Evolutionary conservation across 2,888 invertebrate genomes (phyloP).

Genomic region (Plagiodera versicolora): DNA sequence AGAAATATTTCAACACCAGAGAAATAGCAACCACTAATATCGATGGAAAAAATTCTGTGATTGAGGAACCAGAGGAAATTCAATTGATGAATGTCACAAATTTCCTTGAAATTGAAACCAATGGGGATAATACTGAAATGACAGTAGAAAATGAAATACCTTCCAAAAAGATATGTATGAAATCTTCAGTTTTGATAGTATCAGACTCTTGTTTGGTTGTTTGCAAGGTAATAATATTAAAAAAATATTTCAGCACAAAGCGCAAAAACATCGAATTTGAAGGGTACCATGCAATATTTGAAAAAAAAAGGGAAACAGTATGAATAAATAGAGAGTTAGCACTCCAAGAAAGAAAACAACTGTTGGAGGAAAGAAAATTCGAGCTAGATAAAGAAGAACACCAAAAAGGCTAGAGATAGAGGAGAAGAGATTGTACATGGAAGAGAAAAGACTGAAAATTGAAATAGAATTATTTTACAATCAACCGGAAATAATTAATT

Average conservation of each 20-base stretch:
- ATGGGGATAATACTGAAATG: background rate
- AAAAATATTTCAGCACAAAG: conserved; percentile 13
- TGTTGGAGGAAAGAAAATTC: conserved; percentile 7
- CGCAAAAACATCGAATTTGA: conserved; percentile 1
- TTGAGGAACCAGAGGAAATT: background rate
- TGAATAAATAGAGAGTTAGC: conserved; percentile 10
- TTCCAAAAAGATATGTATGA: no score
- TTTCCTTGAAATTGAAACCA: background rate
- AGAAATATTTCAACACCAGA: no score
- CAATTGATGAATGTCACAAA: no score
- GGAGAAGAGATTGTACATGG: conserved; percentile 3
- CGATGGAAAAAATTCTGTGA: no score
- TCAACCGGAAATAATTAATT: conserved; percentile 8
- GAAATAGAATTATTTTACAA: conserved; percentile 12
- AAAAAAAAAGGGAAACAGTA: conserved; percentile 12
- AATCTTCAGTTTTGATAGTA: no score
- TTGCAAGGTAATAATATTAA: background rate
- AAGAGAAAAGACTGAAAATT: conserved; percentile 11
- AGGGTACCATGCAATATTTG: conserved; percentile 3
- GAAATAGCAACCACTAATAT: no score
- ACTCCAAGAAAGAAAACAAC: conserved; percentile 16
- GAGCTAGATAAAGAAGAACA: conserved; percentile 14
- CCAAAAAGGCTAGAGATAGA: conserved; percentile 9
- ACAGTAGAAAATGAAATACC: no score
- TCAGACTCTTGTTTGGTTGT: no score